phyloP scores from a whole-genome alignment of 2,888 invertebrate species.

The Heliothis peltigera region DNA sequence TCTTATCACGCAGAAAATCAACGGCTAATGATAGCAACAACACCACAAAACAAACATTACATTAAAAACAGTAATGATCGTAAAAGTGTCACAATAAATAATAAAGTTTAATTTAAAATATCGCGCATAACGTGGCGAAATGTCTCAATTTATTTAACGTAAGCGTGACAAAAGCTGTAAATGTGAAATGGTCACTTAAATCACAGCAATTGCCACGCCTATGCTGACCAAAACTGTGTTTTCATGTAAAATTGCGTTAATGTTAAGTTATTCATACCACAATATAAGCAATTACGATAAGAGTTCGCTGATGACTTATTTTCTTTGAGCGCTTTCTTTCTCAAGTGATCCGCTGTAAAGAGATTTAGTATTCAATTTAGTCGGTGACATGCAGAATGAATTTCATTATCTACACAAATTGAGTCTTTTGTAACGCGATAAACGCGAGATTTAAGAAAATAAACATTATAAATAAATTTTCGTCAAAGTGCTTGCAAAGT shows the following conservation, averaged over 20 bases:
- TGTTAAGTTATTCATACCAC: conserved; percentile 72
- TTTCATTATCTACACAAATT: conserved; percentile 47
- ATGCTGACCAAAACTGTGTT: conserved; percentile 75
- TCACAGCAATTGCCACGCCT: conserved; percentile 79
- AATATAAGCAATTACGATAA: conserved; percentile 74
- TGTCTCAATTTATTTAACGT: conserved; percentile 81
- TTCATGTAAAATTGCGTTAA: conserved; percentile 77
- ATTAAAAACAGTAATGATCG: conserved; percentile 54
- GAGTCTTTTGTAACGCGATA: conserved; percentile 36
- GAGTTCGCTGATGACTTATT: conserved; percentile 55
- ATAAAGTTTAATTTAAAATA: conserved; percentile 64
- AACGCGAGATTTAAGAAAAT: conserved; percentile 32
- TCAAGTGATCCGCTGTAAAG: conserved; percentile 22
- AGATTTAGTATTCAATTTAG: conserved; percentile 54
- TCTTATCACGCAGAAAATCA: conserved; percentile 33
- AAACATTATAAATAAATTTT: conserved; percentile 16
- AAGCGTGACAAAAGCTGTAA: conserved; percentile 83
- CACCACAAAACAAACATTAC: conserved; percentile 50
- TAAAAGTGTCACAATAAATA: conserved; percentile 63
- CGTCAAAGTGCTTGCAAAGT: conserved; percentile 12
- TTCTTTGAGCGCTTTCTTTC: conserved; percentile 38
- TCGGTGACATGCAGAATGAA: conserved; percentile 45
- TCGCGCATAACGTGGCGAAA: conserved; percentile 73
- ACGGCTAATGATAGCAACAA: conserved; percentile 42
- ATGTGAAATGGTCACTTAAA: conserved; percentile 81